Evolutionary conservation across 2,797 vertebrate species (phyloP).

Genomic region (Malacoctenus gilli): DNA sequence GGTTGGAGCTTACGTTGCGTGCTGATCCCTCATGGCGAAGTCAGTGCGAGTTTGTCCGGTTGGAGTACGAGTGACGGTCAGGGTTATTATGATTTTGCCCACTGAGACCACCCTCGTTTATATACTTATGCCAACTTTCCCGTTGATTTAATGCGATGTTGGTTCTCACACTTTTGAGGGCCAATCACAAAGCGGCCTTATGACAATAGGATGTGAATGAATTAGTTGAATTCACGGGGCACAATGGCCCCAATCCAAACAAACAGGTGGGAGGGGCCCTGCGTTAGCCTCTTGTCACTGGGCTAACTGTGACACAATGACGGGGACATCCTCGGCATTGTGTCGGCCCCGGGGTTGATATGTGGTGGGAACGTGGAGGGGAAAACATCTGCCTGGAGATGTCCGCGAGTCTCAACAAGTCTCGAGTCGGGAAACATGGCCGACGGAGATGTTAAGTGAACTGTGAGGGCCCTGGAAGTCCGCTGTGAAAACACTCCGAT

Average conservation of each 20-base stretch:
- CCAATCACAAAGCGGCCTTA: slow-evolving; percentile 74
- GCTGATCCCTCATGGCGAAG: slow-evolving; percentile 75
- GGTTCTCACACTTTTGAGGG: slow-evolving; percentile 74
- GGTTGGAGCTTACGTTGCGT: slow-evolving; percentile 69
- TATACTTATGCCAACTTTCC: slow-evolving; percentile 64
- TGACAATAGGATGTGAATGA: slow-evolving; percentile 75
- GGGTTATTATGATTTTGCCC: slow-evolving; percentile 45
- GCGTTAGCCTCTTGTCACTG: slow-evolving; percentile 46
- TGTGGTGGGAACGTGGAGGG: slow-evolving; percentile 73
- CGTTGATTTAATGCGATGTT: slow-evolving; percentile 63
- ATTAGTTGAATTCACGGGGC: slow-evolving; percentile 68
- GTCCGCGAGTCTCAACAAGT: not conserved
- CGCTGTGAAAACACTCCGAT: too few species aligned
- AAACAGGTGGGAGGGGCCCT: slow-evolving; percentile 75
- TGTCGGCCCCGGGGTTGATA: slow-evolving; percentile 47
- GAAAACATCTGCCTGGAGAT: slow-evolving; percentile 59
- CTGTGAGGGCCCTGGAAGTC: not conserved
- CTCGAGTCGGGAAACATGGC: not conserved
- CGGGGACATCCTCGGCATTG: slow-evolving; percentile 42
- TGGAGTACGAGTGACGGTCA: not conserved
- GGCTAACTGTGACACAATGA: slow-evolving; percentile 35
- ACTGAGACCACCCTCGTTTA: slow-evolving; percentile 42
- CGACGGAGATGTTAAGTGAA: slow-evolving; percentile 4
- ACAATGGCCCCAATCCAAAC: slow-evolving; percentile 68
- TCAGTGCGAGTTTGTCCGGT: slow-evolving; percentile 31